Conservation (phyloP, 2,888 invertebrate genomes). For the Colostygia pectinataria region DNA sequence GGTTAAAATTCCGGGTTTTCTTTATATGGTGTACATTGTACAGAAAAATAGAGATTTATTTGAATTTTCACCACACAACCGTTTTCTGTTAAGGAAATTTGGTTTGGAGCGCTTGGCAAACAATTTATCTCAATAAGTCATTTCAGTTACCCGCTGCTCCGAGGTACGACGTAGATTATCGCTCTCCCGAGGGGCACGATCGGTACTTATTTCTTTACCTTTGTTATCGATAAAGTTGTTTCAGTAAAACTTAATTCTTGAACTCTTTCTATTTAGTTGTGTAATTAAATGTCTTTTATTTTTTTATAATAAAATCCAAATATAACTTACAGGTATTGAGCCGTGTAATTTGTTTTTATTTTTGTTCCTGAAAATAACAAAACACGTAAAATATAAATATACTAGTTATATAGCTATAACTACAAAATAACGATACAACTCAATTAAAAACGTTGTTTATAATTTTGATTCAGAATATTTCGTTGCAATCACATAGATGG, state of each 20-base stretch:
- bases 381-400: too few species aligned
- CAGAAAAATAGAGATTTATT: slow-evolving; percentile 37
- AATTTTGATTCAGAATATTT: slow-evolving; percentile 44
- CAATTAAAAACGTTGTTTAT: slow-evolving; percentile 24
- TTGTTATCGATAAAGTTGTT: slow-evolving; percentile 3
- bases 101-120: slow-evolving; percentile 54
- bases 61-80: slow-evolving; percentile 33
- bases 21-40: slow-evolving; percentile 32
- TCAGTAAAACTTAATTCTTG: slow-evolving; percentile 3
- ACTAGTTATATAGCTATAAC: too few species aligned
- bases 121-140: slow-evolving; percentile 58
- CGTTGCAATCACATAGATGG: slow-evolving; percentile 56
- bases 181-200: slow-evolving; percentile 19
- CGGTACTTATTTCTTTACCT: slow-evolving; percentile 22
- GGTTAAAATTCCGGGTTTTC: slow-evolving; percentile 24
- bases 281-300: neutral
- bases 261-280: too few species aligned
- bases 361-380: too few species aligned
- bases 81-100: slow-evolving; percentile 43
- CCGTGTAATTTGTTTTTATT: too few species aligned
- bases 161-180: slow-evolving; percentile 35
- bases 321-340: too few species aligned
- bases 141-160: slow-evolving; percentile 42
- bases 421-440: too few species aligned
- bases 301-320: neutral